Base-by-base conservation (phyloP, 92 coral and sea anemone species). In the Bergia sp. region DNA sequence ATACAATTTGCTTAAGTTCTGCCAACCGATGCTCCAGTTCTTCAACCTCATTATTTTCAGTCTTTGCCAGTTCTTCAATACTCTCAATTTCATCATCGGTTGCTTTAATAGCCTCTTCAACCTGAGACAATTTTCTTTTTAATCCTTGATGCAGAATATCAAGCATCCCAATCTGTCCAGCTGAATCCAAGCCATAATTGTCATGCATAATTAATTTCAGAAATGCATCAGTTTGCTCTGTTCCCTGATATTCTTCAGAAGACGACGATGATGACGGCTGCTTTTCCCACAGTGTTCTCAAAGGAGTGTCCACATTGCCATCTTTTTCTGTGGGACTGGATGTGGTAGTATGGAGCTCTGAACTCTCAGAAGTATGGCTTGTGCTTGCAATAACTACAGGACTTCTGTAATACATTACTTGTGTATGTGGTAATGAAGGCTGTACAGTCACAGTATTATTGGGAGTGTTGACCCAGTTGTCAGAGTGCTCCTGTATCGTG, bases 191-290 rank as follows among this genome's bases (percentile, higher is more conserved):
- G 7, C 87, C 87, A n/a, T 69, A 69, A 37, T 84, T 84, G 16
- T 84, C 87, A 84, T 84, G 87, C 66, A 84, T 72, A 69, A 84
- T 84, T 47, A 84, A 36, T 20, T 71, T 84, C 12, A 84, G 41
- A 72, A 84, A 73, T 45, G 87, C 65, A 84, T 84, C 87, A 16
- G 77, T 84, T 84, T 84, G 78, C 47, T 84, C 87, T 44, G 79
- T 37, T 21, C 29, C 13, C n/a, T 71, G 43, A 39, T 37, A 23
- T 16, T 84, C 49, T 6, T 71, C 87, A 69, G 36, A n/a, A 44
- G 87, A 84, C 0, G 87, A 84, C 1, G 79, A 84, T 20, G 78
- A 84, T 20, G 78, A 37, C 3, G 87, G 43, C 44, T 23, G 79
- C 29, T 84, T 71, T 58, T 84, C 65, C 37, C 43, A 80, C 49